Base-by-base conservation (phyloP, 2,888 invertebrate genomes). In the Chrysolina americana region DNA sequence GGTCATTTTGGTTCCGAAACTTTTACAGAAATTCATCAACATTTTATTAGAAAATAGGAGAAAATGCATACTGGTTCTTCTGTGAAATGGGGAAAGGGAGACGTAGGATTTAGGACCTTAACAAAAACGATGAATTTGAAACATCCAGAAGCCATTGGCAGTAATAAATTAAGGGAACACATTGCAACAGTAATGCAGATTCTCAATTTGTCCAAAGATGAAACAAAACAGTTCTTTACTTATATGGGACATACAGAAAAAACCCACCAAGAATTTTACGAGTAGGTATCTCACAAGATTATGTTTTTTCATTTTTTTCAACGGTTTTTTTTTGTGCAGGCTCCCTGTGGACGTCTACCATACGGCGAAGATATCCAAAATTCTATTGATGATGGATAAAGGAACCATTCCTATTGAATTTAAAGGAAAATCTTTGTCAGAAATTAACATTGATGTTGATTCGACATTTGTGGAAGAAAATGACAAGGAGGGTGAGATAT, bases 1-100 rank as follows among this genome's bases (percentile, higher is more conserved):
- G 5, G 83, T 83, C 1, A 81, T 83, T 56, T 74, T 84, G 48
- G 65, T 84, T 53, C 84, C 82, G 10, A 70, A 80, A 68, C 19
- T 73, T n/a, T 19, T 83, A 17, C 77, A 83, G 75, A 73, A 74
- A 10, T 80, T 71, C 41, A 75, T 83, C 36, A 59, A 78, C 9
- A 15, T 81, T 36, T 64, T 84, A 62, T 65, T 83, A 48, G 41
- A 80, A 71, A 64, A 78, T 65, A 73, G 82, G 73, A 19, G 19
- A 59, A 81, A 83, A 70, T 83, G 79, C 71, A 82, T 83, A 2
- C 64, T 41, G 64, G 64, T n/a, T 19, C 17, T 19, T 1, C n/a
- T 19, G 17, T 64, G 11, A 64, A 44, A 41, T 64, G 64, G 64
- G 17, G 64, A 64, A 64, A 64, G n/a, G 64, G 64, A 17, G 64